These are phyloP conservation scores for Clupea harengus DNA, from an alignment of 2,113 vertebrate genomes.

Conservation along the genomic window DNA sequence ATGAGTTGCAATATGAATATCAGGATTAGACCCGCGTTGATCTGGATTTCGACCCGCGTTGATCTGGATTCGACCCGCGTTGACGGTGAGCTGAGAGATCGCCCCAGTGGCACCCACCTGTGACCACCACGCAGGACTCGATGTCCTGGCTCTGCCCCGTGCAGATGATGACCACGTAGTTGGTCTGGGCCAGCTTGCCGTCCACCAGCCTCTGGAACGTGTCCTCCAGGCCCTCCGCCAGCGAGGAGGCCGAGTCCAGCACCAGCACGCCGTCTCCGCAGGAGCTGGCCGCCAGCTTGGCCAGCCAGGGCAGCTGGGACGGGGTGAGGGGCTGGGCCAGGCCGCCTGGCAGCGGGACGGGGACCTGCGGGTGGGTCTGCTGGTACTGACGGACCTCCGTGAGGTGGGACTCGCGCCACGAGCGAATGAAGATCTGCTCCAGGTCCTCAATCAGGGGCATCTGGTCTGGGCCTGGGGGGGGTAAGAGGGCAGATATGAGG, in stretches of 20 bases:
- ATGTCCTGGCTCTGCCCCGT: constrained; percentile 77
- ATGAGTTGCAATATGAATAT: too few relatives aligned
- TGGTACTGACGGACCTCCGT: constrained; percentile 90
- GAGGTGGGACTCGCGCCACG: constrained; percentile 90
- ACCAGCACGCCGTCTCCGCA: constrained; percentile 86
- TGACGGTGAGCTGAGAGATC: too few relatives aligned
- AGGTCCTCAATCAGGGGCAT: constrained; percentile 92
- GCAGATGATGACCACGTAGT: constrained; percentile 92
- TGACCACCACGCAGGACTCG: constrained; percentile 92
- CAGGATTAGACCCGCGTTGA: too few relatives aligned
- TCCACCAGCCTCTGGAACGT: constrained; percentile 85
- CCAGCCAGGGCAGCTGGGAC: constrained; percentile 92
- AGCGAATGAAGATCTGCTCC: constrained; percentile 96
- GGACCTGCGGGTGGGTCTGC: constrained; percentile 71
- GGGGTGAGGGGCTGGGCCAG: constrained; percentile 75
- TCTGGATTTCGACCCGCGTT: too few relatives aligned
- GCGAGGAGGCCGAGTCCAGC: constrained; percentile 81
- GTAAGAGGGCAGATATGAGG: background rate
- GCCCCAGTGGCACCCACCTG: constrained; percentile 68
- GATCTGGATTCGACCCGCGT: too few relatives aligned
- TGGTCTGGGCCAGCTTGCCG: constrained; percentile 83
- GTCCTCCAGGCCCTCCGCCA: constrained; percentile 88
- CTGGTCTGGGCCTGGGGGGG: constrained; percentile 82
- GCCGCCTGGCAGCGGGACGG: constrained; percentile 62
- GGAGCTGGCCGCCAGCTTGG: constrained; percentile 89